Conservation (phyloP, 37 sponge, comb jelly and placozoan species). For the Crambe crambe region DNA sequence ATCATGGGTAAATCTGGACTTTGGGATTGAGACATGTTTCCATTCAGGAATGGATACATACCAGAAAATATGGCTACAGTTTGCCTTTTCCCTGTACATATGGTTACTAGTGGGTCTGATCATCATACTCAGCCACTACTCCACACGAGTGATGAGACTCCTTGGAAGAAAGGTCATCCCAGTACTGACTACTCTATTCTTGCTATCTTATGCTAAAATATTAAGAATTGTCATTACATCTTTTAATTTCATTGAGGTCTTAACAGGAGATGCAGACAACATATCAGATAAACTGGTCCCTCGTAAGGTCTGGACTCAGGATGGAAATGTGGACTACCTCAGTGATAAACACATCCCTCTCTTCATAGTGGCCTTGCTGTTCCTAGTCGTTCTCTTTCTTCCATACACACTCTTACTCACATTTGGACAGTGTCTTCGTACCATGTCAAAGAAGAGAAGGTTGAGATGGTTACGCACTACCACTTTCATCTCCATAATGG, state of each 20-base stretch:
- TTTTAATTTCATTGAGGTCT: not conserved
- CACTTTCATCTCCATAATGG: not conserved
- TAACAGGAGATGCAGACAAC: not conserved
- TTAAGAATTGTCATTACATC: not conserved
- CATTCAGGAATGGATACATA: slow-evolving; percentile 11
- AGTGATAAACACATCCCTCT: not conserved
- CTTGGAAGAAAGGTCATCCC: not conserved
- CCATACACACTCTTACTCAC: slow-evolving; percentile 9
- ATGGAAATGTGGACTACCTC: slow-evolving; percentile 19
- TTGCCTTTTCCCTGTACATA: slow-evolving; percentile 17
- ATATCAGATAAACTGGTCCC: not conserved
- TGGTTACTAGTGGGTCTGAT: not conserved
- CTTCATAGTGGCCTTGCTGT: not conserved
- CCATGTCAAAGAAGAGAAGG: not conserved
- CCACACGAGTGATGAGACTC: not conserved
- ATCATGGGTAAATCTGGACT: too few species aligned
- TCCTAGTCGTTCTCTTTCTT: not conserved
- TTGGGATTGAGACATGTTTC: slow-evolving; percentile 37
- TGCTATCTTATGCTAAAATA: slow-evolving; percentile 11
- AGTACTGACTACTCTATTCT: slow-evolving; percentile 7
- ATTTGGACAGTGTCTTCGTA: not conserved
- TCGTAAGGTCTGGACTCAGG: slow-evolving; percentile 6
- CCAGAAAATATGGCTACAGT: slow-evolving; percentile 34
- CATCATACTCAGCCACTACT: not conserved
- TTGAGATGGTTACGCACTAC: not conserved